Percentiles rank a stretch among this genome's conserved stretches.
Evolutionary conservation across 2,113 vertebrate species (phyloP).

Genomic region (Phaethornis superciliosus): DNA sequence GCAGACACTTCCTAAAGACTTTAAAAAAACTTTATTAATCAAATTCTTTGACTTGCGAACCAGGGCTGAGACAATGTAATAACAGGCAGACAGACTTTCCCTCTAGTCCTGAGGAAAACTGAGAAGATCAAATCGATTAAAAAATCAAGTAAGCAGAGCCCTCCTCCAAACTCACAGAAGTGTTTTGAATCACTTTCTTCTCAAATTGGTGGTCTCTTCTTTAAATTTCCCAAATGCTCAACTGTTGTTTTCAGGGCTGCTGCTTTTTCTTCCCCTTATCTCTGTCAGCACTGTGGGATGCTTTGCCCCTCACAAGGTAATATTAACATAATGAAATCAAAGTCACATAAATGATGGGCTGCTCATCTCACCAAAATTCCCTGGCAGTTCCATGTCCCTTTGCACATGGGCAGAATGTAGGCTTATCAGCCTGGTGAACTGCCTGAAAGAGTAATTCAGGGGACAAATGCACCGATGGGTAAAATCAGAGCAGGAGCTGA

Average conservation of each 20-base stretch:
- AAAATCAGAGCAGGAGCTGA: background rate
- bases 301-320: background rate
- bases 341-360: background rate
- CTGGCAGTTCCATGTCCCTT: background rate
- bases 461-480: background rate
- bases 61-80: background rate
- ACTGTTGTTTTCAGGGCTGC: background rate
- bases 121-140: background rate
- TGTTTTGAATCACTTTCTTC: background rate
- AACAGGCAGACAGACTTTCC: background rate
- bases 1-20: background rate
- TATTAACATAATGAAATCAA: conserved; percentile 15
- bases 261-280: background rate
- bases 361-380: background rate
- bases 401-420: background rate
- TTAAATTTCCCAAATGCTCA: background rate
- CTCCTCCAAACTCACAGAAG: background rate
- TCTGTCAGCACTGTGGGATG: background rate
- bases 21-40: background rate
- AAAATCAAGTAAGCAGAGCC: background rate
- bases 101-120: background rate
- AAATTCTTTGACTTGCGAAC: background rate
- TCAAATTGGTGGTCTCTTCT: background rate
- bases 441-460: background rate
- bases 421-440: background rate